Percentiles rank a stretch among this genome's conserved stretches.
phyloP scores from a whole-genome alignment of 2,797 vertebrate genomes.

The Neoniphon sammara region DNA sequence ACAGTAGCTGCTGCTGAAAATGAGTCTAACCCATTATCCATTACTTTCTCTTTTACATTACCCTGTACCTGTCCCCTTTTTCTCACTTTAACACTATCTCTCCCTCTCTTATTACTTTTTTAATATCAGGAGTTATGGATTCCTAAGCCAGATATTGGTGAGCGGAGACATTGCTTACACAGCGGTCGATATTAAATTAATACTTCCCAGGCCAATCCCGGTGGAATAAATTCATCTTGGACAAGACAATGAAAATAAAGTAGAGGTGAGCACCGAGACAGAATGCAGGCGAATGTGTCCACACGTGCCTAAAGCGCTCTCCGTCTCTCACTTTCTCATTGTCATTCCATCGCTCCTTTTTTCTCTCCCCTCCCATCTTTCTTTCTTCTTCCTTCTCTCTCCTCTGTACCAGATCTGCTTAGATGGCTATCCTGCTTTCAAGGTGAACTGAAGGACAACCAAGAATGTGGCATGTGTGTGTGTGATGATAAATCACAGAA shows the following conservation, averaged over 20 bases:
- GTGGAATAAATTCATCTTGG: constrained; percentile 67
- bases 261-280: constrained; percentile 21
- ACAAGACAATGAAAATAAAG: constrained; percentile 52
- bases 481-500: not conserved
- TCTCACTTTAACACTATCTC: constrained; percentile 49
- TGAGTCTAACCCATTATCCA: constrained; percentile 60
- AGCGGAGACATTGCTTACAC: constrained; percentile 62
- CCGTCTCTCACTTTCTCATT: not conserved
- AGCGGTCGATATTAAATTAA: constrained; percentile 72
- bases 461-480: not conserved
- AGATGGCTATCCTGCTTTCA: not conserved
- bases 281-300: not conserved
- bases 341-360: not conserved
- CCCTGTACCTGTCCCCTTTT: constrained; percentile 49
- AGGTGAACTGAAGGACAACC: constrained; percentile 36
- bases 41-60: constrained; percentile 45
- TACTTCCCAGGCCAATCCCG: constrained; percentile 58
- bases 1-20: constrained; percentile 62
- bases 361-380: not conserved
- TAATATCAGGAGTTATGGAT: constrained; percentile 77
- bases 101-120: constrained; percentile 72
- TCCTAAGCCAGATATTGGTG: constrained; percentile 62
- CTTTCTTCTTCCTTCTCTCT: constrained; percentile 13
- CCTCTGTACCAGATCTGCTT: constrained; percentile 9
- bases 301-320: constrained; percentile 8